Conservation (phyloP, 2,888 invertebrate species). For the Malachius bipustulatus region DNA sequence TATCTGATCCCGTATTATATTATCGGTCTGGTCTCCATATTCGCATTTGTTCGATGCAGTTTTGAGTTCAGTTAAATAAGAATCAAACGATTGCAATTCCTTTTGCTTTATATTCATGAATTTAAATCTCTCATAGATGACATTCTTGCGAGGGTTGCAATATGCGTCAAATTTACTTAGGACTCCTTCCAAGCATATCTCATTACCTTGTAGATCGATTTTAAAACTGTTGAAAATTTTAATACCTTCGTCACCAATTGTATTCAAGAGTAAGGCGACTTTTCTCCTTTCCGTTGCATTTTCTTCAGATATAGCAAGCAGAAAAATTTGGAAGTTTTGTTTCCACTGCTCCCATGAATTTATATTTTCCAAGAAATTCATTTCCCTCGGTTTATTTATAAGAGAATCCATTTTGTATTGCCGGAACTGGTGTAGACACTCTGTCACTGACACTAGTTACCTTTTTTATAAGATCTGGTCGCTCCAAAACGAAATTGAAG, state of each 20-base stretch:
- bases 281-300: conserved; percentile 15
- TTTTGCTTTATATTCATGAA: conserved; percentile 18
- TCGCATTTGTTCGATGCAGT: conserved; percentile 19
- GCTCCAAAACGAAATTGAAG: too few relatives aligned
- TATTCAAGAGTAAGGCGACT: conserved; percentile 19
- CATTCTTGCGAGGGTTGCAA: conserved; percentile 11
- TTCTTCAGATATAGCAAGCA: conserved; percentile 18
- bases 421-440: too few relatives aligned
- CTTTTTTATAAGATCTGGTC: too few relatives aligned
- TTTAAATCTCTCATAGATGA: conserved; percentile 13
- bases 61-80: conserved; percentile 19
- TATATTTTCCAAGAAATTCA: conserved; percentile 8
- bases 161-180: conserved; percentile 17
- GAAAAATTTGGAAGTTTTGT: conserved; percentile 18
- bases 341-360: conserved; percentile 18
- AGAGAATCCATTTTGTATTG: too few relatives aligned
- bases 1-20: conserved; percentile 16
- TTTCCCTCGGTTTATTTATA: conserved; percentile 6
- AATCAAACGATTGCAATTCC: conserved; percentile 19
- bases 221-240: too few relatives aligned
- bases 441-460: too few relatives aligned
- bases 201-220: too few relatives aligned
- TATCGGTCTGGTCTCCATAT: conserved; percentile 17
- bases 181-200: conserved; percentile 14
- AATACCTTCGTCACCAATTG: conserved; percentile 20